A percentile compares a stretch with the other conserved stretches of the same genome.
Conservation (phyloP, 2,888 invertebrate genomes). For the Sinelater perroti region DNA sequence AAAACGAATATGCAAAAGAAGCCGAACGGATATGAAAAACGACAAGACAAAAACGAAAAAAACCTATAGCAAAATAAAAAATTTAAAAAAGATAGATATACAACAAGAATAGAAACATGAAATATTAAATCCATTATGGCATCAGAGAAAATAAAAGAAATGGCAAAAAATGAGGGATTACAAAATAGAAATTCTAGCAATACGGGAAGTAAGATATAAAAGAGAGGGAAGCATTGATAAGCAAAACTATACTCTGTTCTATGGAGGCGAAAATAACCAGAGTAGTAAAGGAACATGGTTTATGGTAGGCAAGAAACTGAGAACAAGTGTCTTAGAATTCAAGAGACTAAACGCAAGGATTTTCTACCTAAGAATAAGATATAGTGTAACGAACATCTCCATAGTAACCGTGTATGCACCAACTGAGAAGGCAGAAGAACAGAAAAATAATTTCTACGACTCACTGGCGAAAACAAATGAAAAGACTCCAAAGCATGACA, state of each 20-base stretch:
- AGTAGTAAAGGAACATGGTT: conserved; percentile 2
- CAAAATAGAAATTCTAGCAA: background rate
- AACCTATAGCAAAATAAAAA: conserved; percentile 1
- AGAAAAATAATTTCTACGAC: too few relatives aligned
- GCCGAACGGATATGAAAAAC: too few relatives aligned
- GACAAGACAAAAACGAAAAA: conserved; percentile 1
- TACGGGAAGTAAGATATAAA: background rate
- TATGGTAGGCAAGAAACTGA: conserved; percentile 1
- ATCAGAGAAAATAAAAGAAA: background rate
- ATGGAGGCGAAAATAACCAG: conserved; percentile 12
- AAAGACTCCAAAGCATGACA: too few relatives aligned
- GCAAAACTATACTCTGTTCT: conserved; percentile 2
- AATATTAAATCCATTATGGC: background rate
- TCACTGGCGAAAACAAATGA: too few relatives aligned
- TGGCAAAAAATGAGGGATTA: background rate
- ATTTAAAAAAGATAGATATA: background rate
- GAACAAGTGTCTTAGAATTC: conserved; percentile 6
- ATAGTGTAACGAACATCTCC: conserved; percentile 5
- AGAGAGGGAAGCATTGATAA: background rate
- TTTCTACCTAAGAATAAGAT: conserved; percentile 8
- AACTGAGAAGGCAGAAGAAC: conserved; percentile 1
- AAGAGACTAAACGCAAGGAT: conserved; percentile 5
- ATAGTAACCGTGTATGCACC: conserved; percentile 1
- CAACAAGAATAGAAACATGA: background rate
- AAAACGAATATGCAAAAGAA: too few relatives aligned